These are phyloP conservation scores for Ageneiosus marmoratus DNA, from an alignment of 2,113 vertebrate species.

Conservation along the genomic window DNA sequence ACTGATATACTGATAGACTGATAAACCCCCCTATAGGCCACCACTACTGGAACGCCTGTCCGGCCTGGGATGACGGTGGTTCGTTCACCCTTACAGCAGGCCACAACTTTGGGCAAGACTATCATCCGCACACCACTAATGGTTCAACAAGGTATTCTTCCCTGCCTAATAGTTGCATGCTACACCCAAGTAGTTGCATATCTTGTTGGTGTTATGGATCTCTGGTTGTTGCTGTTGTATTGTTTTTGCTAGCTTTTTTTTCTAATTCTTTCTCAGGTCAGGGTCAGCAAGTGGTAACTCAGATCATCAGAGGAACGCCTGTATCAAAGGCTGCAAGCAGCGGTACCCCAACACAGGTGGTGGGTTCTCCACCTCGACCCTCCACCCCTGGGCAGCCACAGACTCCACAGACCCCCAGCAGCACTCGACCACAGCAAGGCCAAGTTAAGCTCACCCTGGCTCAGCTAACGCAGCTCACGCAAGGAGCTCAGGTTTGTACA, in stretches of 20 bases:
- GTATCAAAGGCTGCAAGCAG: constrained; percentile 73
- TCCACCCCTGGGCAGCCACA: constrained; percentile 65
- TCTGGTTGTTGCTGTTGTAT: background rate
- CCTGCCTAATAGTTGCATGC: background rate
- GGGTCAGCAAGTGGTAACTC: constrained; percentile 82
- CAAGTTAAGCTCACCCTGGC: constrained; percentile 98
- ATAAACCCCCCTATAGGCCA: constrained; percentile 77
- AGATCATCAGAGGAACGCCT: constrained; percentile 81
- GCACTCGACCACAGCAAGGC: constrained; percentile 87
- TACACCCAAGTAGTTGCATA: background rate
- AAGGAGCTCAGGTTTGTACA: constrained; percentile 84
- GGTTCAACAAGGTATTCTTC: constrained; percentile 85
- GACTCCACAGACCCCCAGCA: constrained; percentile 50
- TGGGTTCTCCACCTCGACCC: constrained; percentile 68
- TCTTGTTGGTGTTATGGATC: background rate
- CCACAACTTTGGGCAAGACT: constrained; percentile 77
- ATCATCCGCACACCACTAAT: constrained; percentile 81
- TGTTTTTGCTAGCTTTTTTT: background rate
- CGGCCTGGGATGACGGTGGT: constrained; percentile 81
- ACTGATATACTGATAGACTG: too few species aligned
- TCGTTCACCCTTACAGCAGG: constrained; percentile 77
- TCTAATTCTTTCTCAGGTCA: constrained; percentile 71
- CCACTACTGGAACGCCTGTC: constrained; percentile 76
- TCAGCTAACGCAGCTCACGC: constrained; percentile 94
- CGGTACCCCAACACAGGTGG: constrained; percentile 58